These are phyloP conservation scores for Sesamia nonagrioides DNA, from an alignment of 1,140 invertebrate genomes.

Conservation along the genomic window DNA sequence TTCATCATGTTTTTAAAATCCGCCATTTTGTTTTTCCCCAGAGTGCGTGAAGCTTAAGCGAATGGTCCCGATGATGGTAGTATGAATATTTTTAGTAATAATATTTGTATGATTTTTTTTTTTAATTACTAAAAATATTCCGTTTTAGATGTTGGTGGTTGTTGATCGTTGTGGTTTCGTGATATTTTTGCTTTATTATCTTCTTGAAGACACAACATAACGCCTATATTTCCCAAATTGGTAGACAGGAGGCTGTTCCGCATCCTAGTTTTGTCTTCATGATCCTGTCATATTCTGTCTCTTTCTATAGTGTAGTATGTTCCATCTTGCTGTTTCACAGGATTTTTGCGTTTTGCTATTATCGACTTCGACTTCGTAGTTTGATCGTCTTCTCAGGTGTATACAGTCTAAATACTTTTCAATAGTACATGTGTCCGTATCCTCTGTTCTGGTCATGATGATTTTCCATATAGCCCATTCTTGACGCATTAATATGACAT, in stretches of 20 bases:
- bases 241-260: too few species aligned
- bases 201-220: neutral
- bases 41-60: constrained; percentile 56
- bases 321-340: too few species aligned
- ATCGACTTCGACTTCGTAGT: too few species aligned
- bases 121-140: constrained; percentile 51
- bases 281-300: too few species aligned
- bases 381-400: too few species aligned
- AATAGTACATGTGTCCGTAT: neutral
- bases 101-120: constrained; percentile 27
- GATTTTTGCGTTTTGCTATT: too few species aligned
- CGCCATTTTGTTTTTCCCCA: constrained; percentile 44
- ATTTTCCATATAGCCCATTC: neutral
- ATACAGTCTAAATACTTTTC: neutral
- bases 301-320: too few species aligned
- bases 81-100: constrained; percentile 51
- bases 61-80: constrained; percentile 46
- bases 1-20: constrained; percentile 52
- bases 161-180: neutral
- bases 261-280: too few species aligned
- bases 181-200: neutral
- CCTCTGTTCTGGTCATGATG: neutral
- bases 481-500: neutral
- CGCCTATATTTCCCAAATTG: too few species aligned
- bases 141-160: constrained; percentile 23